phyloP scores from a whole-genome alignment of 2,113 vertebrate genomes.

The Castor canadensis region DNA sequence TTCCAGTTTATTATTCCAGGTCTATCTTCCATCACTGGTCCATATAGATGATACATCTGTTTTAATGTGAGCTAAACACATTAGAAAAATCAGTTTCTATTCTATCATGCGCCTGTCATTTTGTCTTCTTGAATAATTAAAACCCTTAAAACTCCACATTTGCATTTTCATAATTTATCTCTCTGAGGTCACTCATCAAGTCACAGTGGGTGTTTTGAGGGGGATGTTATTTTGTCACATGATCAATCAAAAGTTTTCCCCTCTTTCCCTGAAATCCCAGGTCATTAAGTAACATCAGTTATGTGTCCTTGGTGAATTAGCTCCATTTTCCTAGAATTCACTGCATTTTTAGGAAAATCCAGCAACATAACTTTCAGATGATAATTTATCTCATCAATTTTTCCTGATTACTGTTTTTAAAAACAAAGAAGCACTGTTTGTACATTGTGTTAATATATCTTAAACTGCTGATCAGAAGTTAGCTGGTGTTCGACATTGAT shows the following conservation, averaged over 20 bases:
- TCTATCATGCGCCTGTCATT: not conserved
- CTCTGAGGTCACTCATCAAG: not conserved
- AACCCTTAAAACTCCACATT: not conserved
- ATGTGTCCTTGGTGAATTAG: not conserved
- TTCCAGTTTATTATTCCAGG: not conserved
- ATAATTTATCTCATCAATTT: not conserved
- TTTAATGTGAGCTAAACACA: not conserved
- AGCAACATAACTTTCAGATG: not conserved
- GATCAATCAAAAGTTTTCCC: not conserved
- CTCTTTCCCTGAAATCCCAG: not conserved
- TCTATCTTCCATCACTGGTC: not conserved
- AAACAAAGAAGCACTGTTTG: not conserved
- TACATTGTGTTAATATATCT: not conserved
- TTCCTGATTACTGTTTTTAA: not conserved
- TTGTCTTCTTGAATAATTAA: not conserved
- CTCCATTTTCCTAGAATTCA: not conserved
- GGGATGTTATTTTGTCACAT: constrained; percentile 3
- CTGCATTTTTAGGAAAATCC: constrained; percentile 15
- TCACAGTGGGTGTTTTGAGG: constrained; percentile 27
- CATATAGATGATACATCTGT: not conserved
- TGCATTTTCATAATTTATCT: not conserved
- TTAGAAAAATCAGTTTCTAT: constrained; percentile 5
- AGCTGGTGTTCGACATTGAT: not conserved
- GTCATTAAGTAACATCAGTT: not conserved
- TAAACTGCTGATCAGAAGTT: constrained; percentile 7